Base-by-base conservation (phyloP, 2,888 invertebrate species). In the Sinotaia quadrata region DNA sequence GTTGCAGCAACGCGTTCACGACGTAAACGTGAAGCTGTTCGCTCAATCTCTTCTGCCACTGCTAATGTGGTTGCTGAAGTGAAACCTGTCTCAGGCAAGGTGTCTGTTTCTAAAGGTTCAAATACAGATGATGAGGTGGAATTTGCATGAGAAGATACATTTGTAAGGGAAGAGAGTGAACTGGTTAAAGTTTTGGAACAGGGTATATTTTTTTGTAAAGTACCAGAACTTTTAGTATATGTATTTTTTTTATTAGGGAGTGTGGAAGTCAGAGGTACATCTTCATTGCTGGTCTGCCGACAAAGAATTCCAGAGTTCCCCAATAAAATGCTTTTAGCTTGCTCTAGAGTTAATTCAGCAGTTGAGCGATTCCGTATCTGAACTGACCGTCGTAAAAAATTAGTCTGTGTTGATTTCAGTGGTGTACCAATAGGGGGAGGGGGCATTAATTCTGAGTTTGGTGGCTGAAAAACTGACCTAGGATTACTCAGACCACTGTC, bases 321-420 rank as follows among this genome's bases (percentile, higher is more conserved):
- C 44, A 79, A 69, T 8, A 84, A 77, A 60, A 84, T 83, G 62
- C 79, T 78, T 63, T 83, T 84, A 10, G 84, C 83, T 67, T 84
- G 81, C 63, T 82, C 81, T 18, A 83, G 67, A 7, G 80, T 82
- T 62, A 84, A 61, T 56, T 82, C 83, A 31, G 81, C 73, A 7
- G 79, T 72, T 4, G 77, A 62, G 12, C 61, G 36, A 33, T 67
- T 71, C 15, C 65, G 31, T 12, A 37, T 29, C 57, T 62, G 49
- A 4, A 37, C 57, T 24, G 68, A 47, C 21, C 52, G 47, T n/a
- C 37, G 49, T 37, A 65, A 21, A 33, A 58, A 44, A n/a, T 58
- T 49, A 2, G 44, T 18, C 10, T 47, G 51, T 24, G 33, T 31
- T 3, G 58, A n/a, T n/a, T 24, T 33, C 41, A 21, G 33, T 31